These are phyloP conservation scores for Timandra comae DNA, from an alignment of 2,888 invertebrate genomes.

Conservation along the genomic window DNA sequence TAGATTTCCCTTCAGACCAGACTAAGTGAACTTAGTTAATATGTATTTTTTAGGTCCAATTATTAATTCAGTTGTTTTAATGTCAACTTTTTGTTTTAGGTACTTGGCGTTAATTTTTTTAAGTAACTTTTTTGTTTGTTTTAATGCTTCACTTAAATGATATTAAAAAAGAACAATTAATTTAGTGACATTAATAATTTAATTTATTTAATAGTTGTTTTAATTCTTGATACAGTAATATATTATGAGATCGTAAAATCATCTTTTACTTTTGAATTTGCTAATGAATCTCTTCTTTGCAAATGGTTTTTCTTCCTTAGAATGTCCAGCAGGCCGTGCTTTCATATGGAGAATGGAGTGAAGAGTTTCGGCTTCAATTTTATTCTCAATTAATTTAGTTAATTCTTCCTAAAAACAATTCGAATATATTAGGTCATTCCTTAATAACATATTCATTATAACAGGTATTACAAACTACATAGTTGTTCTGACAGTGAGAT, in stretches of 20 bases:
- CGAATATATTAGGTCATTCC: too few relatives aligned
- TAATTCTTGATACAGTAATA: neutral
- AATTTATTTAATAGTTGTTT: neutral
- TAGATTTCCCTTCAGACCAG: too few relatives aligned
- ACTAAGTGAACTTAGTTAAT: too few relatives aligned
- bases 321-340: slow-evolving; percentile 71
- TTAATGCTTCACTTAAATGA: too few relatives aligned
- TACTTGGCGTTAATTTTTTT: too few relatives aligned
- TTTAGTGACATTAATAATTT: slow-evolving; percentile 3
- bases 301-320: slow-evolving; percentile 48
- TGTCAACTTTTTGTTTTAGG: too few relatives aligned
- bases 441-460: too few relatives aligned
- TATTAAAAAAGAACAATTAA: slow-evolving; percentile 4
- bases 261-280: slow-evolving; percentile 47
- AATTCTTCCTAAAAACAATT: slow-evolving; percentile 79
- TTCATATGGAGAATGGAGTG: slow-evolving; percentile 83
- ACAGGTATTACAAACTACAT: too few relatives aligned
- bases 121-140: too few relatives aligned
- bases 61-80: too few relatives aligned
- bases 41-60: too few relatives aligned
- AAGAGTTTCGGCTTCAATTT: slow-evolving; percentile 80
- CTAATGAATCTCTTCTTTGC: slow-evolving; percentile 52
- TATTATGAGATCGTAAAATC: slow-evolving; percentile 8
- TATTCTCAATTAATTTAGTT: slow-evolving; percentile 82
- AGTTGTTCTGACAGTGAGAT: too few relatives aligned